Evolutionary conservation across 2,797 vertebrate species (phyloP).

Genomic region (Ctenopoma kingsleyae): DNA sequence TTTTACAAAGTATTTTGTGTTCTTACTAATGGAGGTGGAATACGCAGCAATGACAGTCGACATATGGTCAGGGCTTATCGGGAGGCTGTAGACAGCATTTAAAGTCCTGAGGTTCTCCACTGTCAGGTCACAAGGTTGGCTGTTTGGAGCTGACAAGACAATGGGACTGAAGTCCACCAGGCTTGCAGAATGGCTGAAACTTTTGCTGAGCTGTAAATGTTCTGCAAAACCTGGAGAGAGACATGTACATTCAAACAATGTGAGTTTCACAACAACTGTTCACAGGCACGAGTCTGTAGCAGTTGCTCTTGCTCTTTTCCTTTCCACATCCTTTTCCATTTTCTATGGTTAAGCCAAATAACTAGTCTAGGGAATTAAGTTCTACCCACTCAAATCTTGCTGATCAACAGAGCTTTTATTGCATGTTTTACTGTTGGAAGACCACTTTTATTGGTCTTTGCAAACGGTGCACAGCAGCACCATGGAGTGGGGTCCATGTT

Average conservation of each 20-base stretch:
- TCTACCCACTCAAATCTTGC: too few relatives aligned
- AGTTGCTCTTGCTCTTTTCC: too few relatives aligned
- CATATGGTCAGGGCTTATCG: slow-evolving; percentile 84
- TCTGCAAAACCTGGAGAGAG: slow-evolving; percentile 51
- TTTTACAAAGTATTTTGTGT: background rate
- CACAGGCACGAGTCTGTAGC: too few relatives aligned
- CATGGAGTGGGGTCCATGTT: too few relatives aligned
- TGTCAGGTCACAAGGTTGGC: slow-evolving; percentile 82
- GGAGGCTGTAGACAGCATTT: slow-evolving; percentile 82
- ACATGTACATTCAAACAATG: background rate
- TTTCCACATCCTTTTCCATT: too few relatives aligned
- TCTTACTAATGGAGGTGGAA: slow-evolving; percentile 89
- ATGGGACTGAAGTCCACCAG: slow-evolving; percentile 63
- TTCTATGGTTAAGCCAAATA: too few relatives aligned
- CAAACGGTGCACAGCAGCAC: too few relatives aligned
- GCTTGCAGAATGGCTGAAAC: slow-evolving; percentile 49
- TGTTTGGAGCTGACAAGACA: slow-evolving; percentile 36
- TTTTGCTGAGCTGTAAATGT: slow-evolving; percentile 54
- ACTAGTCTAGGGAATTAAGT: too few relatives aligned
- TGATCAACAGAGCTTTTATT: too few relatives aligned
- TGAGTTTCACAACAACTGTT: too few relatives aligned
- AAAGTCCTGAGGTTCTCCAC: slow-evolving; percentile 85
- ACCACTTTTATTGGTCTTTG: too few relatives aligned
- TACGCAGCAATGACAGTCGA: slow-evolving; percentile 87
- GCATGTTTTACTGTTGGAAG: too few relatives aligned